These are phyloP conservation scores for Zhuqinia jingwanae DNA, from an alignment of 2,888 invertebrate genomes.

Conservation along the genomic window DNA sequence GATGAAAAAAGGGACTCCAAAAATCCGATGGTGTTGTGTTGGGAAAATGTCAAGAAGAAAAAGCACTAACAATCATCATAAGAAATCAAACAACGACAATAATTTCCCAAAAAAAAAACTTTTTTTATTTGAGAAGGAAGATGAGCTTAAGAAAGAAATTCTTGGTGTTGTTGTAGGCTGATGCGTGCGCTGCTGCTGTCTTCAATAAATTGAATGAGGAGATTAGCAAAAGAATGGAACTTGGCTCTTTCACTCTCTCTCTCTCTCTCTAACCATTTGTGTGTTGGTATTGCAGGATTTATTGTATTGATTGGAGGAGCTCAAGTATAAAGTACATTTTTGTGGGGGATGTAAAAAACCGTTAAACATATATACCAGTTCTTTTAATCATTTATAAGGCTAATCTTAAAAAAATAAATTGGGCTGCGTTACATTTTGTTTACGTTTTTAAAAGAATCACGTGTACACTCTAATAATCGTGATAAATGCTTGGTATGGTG, in stretches of 20 bases:
- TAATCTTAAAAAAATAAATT: too few species aligned
- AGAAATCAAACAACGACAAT: not conserved
- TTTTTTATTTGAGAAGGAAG: not conserved
- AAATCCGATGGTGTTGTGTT: too few species aligned
- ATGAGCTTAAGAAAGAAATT: not conserved
- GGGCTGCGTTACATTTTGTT: too few species aligned
- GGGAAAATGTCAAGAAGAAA: not conserved
- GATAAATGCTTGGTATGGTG: too few species aligned
- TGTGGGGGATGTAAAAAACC: not conserved
- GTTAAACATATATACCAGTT: too few species aligned
- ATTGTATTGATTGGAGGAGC: not conserved
- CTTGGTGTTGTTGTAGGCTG: slow-evolving; percentile 16
- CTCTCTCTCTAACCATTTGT: not conserved
- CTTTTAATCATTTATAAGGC: too few species aligned
- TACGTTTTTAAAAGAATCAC: too few species aligned
- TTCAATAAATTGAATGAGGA: slow-evolving; percentile 5
- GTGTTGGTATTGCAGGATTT: not conserved
- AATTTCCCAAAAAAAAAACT: not conserved
- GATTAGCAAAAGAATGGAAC: slow-evolving; percentile 10
- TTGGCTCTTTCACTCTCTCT: too few species aligned
- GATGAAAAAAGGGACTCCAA: too few species aligned
- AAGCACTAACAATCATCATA: not conserved
- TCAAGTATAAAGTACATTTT: not conserved
- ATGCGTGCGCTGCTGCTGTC: not conserved
- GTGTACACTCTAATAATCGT: too few species aligned